phyloP scores from a whole-genome alignment of 2,113 vertebrate genomes.

The Ibidorhyncha struthersii region DNA sequence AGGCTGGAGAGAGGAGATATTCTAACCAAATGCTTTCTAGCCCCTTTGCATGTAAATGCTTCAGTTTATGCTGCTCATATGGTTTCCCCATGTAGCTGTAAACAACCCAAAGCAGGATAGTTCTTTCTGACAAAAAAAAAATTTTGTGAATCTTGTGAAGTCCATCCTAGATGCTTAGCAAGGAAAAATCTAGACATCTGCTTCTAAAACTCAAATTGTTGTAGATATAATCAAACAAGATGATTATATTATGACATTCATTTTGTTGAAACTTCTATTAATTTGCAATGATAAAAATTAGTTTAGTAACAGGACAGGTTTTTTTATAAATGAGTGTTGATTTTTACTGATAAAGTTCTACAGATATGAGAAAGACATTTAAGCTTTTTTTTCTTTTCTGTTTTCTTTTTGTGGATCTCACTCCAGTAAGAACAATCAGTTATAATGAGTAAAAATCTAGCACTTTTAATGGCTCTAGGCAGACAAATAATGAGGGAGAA shows the following conservation, averaged over 20 bases:
- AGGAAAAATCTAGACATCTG: neutral
- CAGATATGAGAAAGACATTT: neutral
- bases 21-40: neutral
- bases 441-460: neutral
- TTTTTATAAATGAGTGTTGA: neutral
- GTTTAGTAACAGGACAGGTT: neutral
- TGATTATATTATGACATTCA: neutral
- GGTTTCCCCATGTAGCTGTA: neutral
- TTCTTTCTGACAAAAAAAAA: neutral
- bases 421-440: neutral
- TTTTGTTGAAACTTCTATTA: neutral
- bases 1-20: neutral
- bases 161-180: neutral
- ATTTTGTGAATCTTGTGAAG: neutral
- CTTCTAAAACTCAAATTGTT: neutral
- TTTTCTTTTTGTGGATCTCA: neutral
- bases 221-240: neutral
- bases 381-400: neutral
- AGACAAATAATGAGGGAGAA: neutral
- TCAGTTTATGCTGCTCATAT: neutral
- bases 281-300: neutral
- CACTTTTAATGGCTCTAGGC: neutral
- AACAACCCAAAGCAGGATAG: neutral
- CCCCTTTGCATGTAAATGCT: neutral
- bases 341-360: neutral